Conservation (phyloP, 1,140 invertebrate species). For the Procambarus virginalis region DNA sequence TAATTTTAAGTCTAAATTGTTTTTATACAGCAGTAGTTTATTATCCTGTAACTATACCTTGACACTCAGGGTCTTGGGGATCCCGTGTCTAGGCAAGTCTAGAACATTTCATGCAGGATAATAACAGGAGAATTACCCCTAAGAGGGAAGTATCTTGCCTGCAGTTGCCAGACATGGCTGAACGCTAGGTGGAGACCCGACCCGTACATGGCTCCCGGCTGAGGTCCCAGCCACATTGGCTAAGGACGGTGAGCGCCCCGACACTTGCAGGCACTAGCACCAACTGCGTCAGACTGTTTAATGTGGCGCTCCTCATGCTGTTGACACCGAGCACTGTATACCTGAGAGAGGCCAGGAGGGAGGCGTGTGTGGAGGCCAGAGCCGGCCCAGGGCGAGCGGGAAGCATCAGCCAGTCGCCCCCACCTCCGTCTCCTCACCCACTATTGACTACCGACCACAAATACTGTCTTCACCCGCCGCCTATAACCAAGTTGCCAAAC, state of each 20-base stretch:
- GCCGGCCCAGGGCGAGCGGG: not conserved
- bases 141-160: constrained; percentile 57
- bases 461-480: not conserved
- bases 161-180: constrained; percentile 58
- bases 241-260: not conserved
- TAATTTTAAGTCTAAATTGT: too few species aligned
- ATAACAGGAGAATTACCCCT: constrained; percentile 42
- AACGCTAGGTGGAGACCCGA: constrained; percentile 46
- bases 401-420: not conserved
- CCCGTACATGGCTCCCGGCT: constrained; percentile 23
- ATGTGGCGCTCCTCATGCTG: constrained; percentile 15
- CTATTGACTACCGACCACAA: constrained; percentile 9
- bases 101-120: constrained; percentile 31
- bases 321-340: not conserved
- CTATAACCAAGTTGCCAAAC: constrained; percentile 6
- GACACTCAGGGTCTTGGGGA: too few species aligned
- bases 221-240: not conserved
- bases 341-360: not conserved
- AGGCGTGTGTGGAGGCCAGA: not conserved
- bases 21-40: too few species aligned
- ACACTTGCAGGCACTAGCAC: not conserved
- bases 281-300: not conserved
- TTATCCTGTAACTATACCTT: not conserved
- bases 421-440: not conserved
- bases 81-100: not conserved